These are phyloP conservation scores for Trissolcus japonicus DNA, from an alignment of 2,888 invertebrate species.

Conservation along the genomic window DNA sequence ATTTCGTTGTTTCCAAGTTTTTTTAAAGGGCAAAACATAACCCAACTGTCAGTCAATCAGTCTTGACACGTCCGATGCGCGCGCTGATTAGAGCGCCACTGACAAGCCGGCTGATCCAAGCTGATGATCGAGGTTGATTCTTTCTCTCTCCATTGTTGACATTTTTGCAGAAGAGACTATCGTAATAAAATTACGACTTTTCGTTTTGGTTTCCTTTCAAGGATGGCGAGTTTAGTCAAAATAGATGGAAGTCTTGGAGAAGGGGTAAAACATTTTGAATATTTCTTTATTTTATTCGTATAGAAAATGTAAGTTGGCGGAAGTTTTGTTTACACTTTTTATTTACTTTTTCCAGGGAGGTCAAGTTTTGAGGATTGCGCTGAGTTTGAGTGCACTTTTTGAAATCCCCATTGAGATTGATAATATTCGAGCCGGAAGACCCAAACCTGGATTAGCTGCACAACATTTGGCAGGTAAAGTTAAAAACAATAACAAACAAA, in stretches of 20 bases:
- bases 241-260: conserved; percentile 57
- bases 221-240: conserved; percentile 13
- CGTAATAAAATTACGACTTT: too few species aligned
- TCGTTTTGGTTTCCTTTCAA: too few species aligned
- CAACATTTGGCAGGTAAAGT: conserved; percentile 87
- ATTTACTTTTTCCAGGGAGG: conserved; percentile 82
- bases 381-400: conserved; percentile 87
- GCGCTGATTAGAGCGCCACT: too few species aligned
- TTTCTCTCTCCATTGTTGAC: too few species aligned
- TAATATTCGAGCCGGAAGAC: conserved; percentile 89
- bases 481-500: not conserved
- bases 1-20: too few species aligned
- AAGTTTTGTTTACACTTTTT: conserved; percentile 17
- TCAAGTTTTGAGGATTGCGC: conserved; percentile 89
- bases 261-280: conserved; percentile 22
- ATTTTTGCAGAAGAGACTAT: too few species aligned
- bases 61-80: too few species aligned
- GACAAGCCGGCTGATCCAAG: too few species aligned
- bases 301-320: not conserved
- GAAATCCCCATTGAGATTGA: conserved; percentile 83
- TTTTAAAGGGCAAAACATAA: too few species aligned
- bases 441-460: conserved; percentile 88
- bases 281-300: not conserved
- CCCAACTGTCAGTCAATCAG: too few species aligned
- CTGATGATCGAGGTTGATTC: too few species aligned